Percentiles rank a stretch among this genome's conserved stretches.
These are phyloP conservation scores for Eupeodes luniger DNA, from an alignment of 2,888 invertebrate genomes.

Conservation along the genomic window DNA sequence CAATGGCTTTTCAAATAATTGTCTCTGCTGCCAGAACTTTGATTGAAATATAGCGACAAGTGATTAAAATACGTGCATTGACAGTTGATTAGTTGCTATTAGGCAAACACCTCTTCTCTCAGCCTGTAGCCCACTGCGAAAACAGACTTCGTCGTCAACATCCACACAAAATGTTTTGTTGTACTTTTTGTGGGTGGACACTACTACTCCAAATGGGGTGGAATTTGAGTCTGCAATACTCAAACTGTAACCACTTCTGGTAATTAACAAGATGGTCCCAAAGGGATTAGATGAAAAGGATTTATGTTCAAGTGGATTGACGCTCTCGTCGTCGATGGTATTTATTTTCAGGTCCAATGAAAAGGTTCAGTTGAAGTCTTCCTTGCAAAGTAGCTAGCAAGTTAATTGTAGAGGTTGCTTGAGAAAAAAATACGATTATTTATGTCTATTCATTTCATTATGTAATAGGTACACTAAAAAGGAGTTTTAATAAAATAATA, in stretches of 20 bases:
- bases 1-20: conserved; percentile 29
- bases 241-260: conserved; percentile 78
- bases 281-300: conserved; percentile 77
- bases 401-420: neutral
- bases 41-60: conserved; percentile 78
- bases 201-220: conserved; percentile 33
- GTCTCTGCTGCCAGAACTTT: conserved; percentile 65
- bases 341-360: conserved; percentile 71
- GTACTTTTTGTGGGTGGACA: conserved; percentile 16
- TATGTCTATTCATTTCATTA: no score
- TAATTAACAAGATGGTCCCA: conserved; percentile 80
- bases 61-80: conserved; percentile 78
- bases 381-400: neutral
- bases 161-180: conserved; percentile 60
- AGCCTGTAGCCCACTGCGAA: neutral
- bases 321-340: conserved; percentile 69
- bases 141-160: conserved; percentile 48
- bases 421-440: neutral
- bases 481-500: no score
- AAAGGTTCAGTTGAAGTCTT: conserved; percentile 41
- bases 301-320: conserved; percentile 75
- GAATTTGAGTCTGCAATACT: conserved; percentile 54
- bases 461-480: no score
- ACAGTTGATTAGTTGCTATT: conserved; percentile 78
- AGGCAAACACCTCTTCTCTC: conserved; percentile 74